These are phyloP conservation scores for Stenotaenia linearis DNA, from an alignment of 2,888 invertebrate genomes.

Conservation along the genomic window DNA sequence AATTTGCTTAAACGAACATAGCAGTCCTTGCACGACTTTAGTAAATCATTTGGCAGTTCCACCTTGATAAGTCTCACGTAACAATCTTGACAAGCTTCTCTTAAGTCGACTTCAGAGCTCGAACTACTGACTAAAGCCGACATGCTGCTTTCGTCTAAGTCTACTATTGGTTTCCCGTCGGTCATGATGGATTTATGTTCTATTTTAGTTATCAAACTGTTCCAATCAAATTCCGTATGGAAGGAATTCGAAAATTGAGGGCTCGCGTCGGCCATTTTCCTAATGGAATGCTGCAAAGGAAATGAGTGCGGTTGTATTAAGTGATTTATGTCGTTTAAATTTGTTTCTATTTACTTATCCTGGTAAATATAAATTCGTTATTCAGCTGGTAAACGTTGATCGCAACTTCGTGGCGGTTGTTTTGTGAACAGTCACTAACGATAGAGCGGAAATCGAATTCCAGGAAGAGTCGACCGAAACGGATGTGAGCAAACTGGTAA, in stretches of 20 bases:
- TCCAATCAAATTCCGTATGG: background rate
- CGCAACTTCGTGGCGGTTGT: no score
- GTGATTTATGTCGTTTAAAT: background rate
- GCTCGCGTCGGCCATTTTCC: background rate
- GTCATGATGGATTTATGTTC: background rate
- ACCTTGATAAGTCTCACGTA: background rate
- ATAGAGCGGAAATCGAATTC: no score
- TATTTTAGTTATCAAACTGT: background rate
- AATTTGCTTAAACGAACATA: background rate
- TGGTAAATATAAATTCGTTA: no score
- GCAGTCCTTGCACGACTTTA: slow-evolving; percentile 1
- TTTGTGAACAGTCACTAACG: no score
- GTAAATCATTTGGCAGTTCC: background rate
- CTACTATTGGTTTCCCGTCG: background rate
- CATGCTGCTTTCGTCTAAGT: background rate
- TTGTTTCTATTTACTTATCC: background rate
- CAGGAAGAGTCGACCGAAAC: no score
- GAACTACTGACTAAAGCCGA: background rate
- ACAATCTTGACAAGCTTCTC: background rate
- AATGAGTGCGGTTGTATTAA: background rate
- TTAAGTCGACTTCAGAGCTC: background rate
- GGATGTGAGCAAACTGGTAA: no score
- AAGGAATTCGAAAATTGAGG: background rate
- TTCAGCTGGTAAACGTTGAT: no score
- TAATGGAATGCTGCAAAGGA: background rate